Evolutionary conservation across 2,888 invertebrate genomes (phyloP), one percentile per base, ranked within the genome.

Genomic region (Adela reaumurella): DNA sequence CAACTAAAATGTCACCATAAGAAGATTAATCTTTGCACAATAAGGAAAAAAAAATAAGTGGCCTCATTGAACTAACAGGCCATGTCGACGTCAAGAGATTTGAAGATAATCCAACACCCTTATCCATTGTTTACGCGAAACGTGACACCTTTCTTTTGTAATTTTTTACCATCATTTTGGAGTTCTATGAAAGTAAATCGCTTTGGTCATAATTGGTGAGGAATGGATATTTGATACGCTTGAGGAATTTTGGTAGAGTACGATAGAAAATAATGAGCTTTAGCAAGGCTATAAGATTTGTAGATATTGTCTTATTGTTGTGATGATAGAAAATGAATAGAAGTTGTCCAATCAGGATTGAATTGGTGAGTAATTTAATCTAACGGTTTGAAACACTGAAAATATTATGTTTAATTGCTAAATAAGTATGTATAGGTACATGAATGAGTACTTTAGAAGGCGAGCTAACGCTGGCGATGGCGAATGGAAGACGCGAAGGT

Each of bases 61-160:
- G 35, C 35, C 35, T 14, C 35, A 14, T 35, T 14, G 35, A 8
- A 14, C n/a, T 35, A 35, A 35, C 35, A 35, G 4, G 11, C 35
- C 14, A 35, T 35, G 35, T n/a, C n/a, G n/a, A n/a, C n/a, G n/a
- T 35, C 35, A 35, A 35, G 35, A 35, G 4, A 35, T 35, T 35
- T 35, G 11, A 35, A 35, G 35, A 35, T 35, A 14, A 35, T 35
- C 35, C n/a, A 14, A 35, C 35, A 35, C 43, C 43, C 43, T 43
- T 43, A 47, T 10, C 6, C 49, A 49, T 49, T 49, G 49, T 49
- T 49, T 49, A 46, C 49, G 19, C 8, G 49, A 6, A 49, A 49
- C 49, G 14, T 24, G 49, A 49, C 6, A 41, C 46, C 11, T 35
- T 11, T 11, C 35, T 35, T 35, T 35, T 35, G 35, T 35, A 14